phyloP scores from a whole-genome alignment of 2,888 invertebrate species.

The Busseola fusca region DNA sequence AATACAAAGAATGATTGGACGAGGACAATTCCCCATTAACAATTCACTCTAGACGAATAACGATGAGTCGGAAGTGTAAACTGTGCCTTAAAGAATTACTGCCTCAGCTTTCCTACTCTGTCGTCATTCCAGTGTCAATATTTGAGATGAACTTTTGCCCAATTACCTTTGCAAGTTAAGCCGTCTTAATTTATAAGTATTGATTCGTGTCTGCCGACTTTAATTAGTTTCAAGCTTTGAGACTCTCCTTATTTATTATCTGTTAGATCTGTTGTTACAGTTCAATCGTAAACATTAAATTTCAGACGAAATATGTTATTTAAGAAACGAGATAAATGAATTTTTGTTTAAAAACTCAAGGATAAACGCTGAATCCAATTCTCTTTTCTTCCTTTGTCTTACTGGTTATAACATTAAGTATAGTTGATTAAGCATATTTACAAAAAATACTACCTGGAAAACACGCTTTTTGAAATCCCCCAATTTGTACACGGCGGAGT shows the following conservation, averaged over 20 bases:
- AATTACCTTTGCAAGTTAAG: constrained; percentile 85
- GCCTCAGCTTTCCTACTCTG: constrained; percentile 54
- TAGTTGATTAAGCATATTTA: constrained; percentile 40
- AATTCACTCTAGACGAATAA: constrained; percentile 50
- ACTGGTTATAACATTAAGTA: constrained; percentile 21
- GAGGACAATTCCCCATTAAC: constrained; percentile 48
- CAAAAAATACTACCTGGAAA: constrained; percentile 48
- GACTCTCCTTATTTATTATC: constrained; percentile 82
- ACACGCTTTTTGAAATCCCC: constrained; percentile 44
- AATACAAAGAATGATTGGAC: constrained; percentile 52
- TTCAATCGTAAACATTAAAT: constrained; percentile 51
- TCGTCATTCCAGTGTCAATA: constrained; percentile 79
- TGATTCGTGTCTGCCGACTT: constrained; percentile 82
- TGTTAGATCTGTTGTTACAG: constrained; percentile 67
- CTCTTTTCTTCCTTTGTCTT: constrained; percentile 39
- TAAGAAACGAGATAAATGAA: constrained; percentile 50
- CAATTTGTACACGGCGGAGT: constrained; percentile 44
- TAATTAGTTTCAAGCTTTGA: constrained; percentile 85
- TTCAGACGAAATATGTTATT: constrained; percentile 53
- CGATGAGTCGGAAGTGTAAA: constrained; percentile 53
- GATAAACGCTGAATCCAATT: constrained; percentile 36
- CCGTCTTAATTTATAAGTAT: constrained; percentile 86
- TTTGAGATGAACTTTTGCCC: constrained; percentile 83
- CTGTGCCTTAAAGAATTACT: constrained; percentile 64
- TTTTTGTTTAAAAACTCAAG: constrained; percentile 31